A percentile compares a stretch with the other conserved stretches of the same genome.
Evolutionary conservation across 1,140 invertebrate species (phyloP).

Genomic region (Achroia grisella): DNA sequence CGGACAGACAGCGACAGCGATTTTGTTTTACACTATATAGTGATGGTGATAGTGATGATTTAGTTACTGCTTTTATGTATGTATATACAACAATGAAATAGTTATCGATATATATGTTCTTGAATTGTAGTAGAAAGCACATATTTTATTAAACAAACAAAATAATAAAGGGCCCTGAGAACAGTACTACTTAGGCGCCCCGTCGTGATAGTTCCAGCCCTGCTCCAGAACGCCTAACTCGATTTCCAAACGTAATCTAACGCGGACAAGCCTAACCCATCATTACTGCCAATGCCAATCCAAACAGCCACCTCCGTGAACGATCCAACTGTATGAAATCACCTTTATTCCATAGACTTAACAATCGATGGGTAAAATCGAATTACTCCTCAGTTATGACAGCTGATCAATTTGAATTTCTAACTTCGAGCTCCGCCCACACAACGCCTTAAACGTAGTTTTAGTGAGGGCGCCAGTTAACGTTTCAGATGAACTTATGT

Average conservation of each 20-base stretch:
- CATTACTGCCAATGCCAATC: conserved; percentile 41
- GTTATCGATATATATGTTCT: no score
- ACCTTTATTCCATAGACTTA: conserved; percentile 4
- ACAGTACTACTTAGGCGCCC: no score
- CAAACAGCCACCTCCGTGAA: conserved; percentile 11
- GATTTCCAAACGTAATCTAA: conserved; percentile 8
- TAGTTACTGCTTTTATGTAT: no score
- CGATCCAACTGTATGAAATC: conserved; percentile 7
- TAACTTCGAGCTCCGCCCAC: conserved; percentile 17
- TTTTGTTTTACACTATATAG: no score
- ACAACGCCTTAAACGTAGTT: conserved; percentile 12
- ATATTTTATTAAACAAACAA: no score
- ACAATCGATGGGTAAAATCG: not conserved
- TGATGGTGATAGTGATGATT: no score
- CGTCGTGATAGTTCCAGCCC: no score
- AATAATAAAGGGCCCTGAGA: no score
- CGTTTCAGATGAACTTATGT: not conserved
- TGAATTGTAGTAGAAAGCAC: no score
- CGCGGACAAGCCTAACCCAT: conserved; percentile 19
- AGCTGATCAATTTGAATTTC: conserved; percentile 25
- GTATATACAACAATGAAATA: no score
- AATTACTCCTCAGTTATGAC: conserved; percentile 12
- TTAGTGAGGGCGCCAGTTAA: conserved; percentile 1
- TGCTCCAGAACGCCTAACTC: not conserved
- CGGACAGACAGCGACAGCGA: no score